Evolutionary conservation across 2,797 vertebrate genomes (phyloP).

Genomic region (Chaetophractus vellerosus): DNA sequence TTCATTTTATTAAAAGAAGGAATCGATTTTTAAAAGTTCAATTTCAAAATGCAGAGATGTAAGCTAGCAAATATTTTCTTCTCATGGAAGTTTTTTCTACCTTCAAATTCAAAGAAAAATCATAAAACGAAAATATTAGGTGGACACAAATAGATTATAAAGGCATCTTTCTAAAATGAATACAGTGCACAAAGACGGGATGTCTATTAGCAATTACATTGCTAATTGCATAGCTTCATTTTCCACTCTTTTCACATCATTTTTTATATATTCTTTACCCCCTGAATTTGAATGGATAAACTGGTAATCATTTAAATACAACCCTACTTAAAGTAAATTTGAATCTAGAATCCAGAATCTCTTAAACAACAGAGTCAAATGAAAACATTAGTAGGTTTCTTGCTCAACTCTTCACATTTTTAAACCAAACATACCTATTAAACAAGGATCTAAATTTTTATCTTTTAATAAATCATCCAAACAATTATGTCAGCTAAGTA

Average conservation of each 20-base stretch:
- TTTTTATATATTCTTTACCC: neutral
- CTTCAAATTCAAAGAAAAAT: conserved; percentile 58
- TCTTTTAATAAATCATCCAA: conserved; percentile 62
- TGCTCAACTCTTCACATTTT: conserved; percentile 16
- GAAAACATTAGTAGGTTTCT: conserved; percentile 50
- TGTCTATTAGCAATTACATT: conserved; percentile 50
- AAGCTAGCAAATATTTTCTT: conserved; percentile 59
- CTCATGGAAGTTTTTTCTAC: conserved; percentile 25
- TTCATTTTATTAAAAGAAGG: conserved; percentile 6
- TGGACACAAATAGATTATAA: conserved; percentile 50
- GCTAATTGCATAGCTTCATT: conserved; percentile 43
- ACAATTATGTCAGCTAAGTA: conserved; percentile 1
- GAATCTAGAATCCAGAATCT: conserved; percentile 53
- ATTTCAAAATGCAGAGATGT: conserved; percentile 13
- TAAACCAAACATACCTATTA: neutral
- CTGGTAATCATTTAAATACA: conserved; percentile 27
- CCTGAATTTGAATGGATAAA: neutral
- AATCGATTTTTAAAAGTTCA: conserved; percentile 48
- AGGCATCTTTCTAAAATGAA: conserved; percentile 60
- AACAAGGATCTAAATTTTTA: conserved; percentile 34
- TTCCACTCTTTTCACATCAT: neutral
- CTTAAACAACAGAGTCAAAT: conserved; percentile 28
- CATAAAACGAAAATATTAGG: conserved; percentile 16
- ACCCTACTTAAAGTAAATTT: conserved; percentile 50
- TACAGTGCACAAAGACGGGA: neutral